Evolutionary conservation across 2,888 invertebrate species (phyloP).

Genomic region (Aplocera efformata): DNA sequence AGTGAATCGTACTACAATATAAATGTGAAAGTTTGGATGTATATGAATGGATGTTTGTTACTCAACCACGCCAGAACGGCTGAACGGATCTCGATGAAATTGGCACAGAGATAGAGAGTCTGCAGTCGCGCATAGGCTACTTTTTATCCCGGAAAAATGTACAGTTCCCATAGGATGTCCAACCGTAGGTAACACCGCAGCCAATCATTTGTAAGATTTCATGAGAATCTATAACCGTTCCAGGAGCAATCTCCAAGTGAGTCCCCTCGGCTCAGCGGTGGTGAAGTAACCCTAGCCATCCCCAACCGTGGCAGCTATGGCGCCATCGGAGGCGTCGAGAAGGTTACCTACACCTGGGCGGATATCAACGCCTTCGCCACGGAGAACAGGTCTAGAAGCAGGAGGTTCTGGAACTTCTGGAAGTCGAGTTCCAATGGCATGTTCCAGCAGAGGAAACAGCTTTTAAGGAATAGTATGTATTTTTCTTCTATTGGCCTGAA

Average conservation of each 20-base stretch:
- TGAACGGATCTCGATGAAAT: no score
- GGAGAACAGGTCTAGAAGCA: constrained; percentile 70
- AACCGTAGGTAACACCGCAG: no score
- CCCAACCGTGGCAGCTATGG: constrained; percentile 58
- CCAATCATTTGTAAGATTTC: no score
- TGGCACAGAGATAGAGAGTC: no score
- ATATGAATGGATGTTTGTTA: no score
- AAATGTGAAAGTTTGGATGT: no score
- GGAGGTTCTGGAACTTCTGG: constrained; percentile 70
- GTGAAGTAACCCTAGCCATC: constrained; percentile 55
- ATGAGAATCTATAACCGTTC: not conserved
- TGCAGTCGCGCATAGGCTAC: no score
- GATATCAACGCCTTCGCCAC: constrained; percentile 88
- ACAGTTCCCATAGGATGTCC: no score
- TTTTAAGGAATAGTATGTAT: constrained; percentile 85
- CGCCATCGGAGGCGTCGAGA: constrained; percentile 61
- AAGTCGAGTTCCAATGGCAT: constrained; percentile 54
- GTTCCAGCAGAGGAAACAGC: constrained; percentile 83
- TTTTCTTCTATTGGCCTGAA: no score
- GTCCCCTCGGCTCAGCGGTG: constrained; percentile 54
- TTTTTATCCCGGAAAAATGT: no score
- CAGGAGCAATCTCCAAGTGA: constrained; percentile 53
- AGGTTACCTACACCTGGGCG: constrained; percentile 88
- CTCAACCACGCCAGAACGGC: no score
- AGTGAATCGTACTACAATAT: no score